phyloP scores from a whole-genome alignment of 2,888 invertebrate genomes.

The Athripsodes cinereus region DNA sequence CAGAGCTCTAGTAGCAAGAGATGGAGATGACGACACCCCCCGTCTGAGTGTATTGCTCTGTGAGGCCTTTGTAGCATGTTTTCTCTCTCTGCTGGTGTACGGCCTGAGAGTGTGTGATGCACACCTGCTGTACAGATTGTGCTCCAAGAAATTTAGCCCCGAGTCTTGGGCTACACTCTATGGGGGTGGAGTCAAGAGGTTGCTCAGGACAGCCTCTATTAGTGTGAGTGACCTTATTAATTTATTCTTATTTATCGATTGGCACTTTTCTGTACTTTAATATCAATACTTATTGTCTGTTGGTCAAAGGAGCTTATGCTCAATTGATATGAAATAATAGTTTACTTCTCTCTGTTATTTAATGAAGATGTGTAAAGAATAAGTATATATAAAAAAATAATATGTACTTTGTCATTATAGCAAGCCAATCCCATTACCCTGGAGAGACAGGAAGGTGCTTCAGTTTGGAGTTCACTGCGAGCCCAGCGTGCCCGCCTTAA shows the following conservation, averaged over 20 bases:
- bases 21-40: conserved; percentile 91
- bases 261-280: too few species aligned
- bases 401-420: neutral
- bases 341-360: too few species aligned
- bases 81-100: conserved; percentile 86
- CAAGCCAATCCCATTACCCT: conserved; percentile 35
- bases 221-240: conserved; percentile 23
- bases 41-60: conserved; percentile 84
- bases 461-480: conserved; percentile 64
- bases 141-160: conserved; percentile 74
- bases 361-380: neutral
- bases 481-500: conserved; percentile 88
- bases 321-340: too few species aligned
- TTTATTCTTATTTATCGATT: too few species aligned
- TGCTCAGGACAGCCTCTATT: conserved; percentile 70
- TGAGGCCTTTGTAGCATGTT: conserved; percentile 91
- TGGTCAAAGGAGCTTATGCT: too few species aligned
- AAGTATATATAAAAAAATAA: neutral
- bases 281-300: too few species aligned
- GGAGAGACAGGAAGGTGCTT: conserved; percentile 50
- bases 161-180: conserved; percentile 78
- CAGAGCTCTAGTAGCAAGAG: conserved; percentile 81
- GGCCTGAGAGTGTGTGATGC: conserved; percentile 91
- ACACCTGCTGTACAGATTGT: conserved; percentile 80
- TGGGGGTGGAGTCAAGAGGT: conserved; percentile 84